Percentiles rank a stretch among this genome's conserved stretches.
Conservation (phyloP, 2,113 vertebrate species). For the Coptodon bakossiorum region DNA sequence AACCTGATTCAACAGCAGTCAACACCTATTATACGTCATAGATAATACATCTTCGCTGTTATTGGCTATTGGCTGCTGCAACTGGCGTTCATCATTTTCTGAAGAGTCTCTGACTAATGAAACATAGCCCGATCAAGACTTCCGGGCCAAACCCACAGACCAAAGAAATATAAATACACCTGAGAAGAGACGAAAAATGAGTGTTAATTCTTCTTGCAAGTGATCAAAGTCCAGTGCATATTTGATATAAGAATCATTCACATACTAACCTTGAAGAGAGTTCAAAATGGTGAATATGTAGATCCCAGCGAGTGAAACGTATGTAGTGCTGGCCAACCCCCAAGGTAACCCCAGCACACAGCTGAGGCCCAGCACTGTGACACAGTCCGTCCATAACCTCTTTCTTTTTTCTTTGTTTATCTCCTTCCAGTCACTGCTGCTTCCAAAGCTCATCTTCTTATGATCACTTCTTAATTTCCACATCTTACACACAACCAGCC, state of each 20-base stretch:
- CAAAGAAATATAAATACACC: slow-evolving; percentile 69
- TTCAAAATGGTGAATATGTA: slow-evolving; percentile 87
- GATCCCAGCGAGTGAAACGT: slow-evolving; percentile 67
- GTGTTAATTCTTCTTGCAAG: fast-evolving
- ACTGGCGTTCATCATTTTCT: slow-evolving; percentile 49
- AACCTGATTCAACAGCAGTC: not conserved
- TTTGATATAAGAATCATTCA: not conserved
- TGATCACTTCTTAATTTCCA: slow-evolving; percentile 35
- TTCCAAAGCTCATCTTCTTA: not conserved
- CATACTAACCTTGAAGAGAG: slow-evolving; percentile 81
- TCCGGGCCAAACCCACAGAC: slow-evolving; percentile 48
- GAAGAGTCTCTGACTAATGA: slow-evolving; percentile 34
- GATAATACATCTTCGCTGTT: not conserved
- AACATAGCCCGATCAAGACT: not conserved
- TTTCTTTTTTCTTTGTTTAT: not conserved
- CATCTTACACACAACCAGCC: slow-evolving; percentile 75
- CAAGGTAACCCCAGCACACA: slow-evolving; percentile 85
- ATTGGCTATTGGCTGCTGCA: not conserved
- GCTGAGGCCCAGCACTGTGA: slow-evolving; percentile 80
- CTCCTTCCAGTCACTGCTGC: not conserved
- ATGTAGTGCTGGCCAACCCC: slow-evolving; percentile 75
- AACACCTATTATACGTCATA: not conserved
- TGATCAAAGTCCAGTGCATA: not conserved
- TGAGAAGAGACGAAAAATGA: not conserved
- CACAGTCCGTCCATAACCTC: slow-evolving; percentile 59